A percentile compares a stretch with the other conserved stretches of the same genome.
Evolutionary conservation across 2,797 vertebrate species (phyloP).

Genomic region (Diplodus puntazzo): DNA sequence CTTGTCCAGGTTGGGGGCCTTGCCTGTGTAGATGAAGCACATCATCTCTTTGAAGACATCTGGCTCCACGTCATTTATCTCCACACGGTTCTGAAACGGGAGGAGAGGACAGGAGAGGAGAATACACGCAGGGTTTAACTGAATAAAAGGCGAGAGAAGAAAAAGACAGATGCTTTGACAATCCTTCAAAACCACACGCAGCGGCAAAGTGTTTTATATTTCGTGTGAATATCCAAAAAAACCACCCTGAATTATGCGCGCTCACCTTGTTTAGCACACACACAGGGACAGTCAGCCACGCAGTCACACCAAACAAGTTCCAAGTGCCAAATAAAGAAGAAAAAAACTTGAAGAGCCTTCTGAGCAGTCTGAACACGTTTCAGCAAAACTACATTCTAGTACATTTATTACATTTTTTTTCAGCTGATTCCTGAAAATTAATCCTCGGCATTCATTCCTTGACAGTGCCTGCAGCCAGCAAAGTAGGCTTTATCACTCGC

Average conservation of each 20-base stretch:
- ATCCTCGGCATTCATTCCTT: conserved; percentile 70
- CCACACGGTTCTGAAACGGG: conserved; percentile 89
- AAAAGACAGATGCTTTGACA: conserved; percentile 56
- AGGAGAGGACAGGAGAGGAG: conserved; percentile 55
- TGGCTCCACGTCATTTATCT: conserved; percentile 95
- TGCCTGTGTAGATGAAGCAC: conserved; percentile 96
- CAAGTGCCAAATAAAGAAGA: conserved; percentile 29
- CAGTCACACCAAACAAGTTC: conserved; percentile 49
- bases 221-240: conserved; percentile 51
- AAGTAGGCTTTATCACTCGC: conserved; percentile 66
- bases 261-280: conserved; percentile 55
- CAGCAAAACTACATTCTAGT: conserved; percentile 48
- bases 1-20: conserved; percentile 95
- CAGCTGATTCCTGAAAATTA: conserved; percentile 68
- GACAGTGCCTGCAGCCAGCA: conserved; percentile 64
- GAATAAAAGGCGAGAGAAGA: conserved; percentile 54
- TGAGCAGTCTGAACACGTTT: conserved; percentile 67
- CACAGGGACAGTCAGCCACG: conserved; percentile 46
- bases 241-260: conserved; percentile 43
- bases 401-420: conserved; percentile 64
- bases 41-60: conserved; percentile 99
- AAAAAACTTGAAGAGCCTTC: conserved; percentile 30
- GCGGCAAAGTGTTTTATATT: conserved; percentile 32
- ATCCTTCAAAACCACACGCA: conserved; percentile 44
- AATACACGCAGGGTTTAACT: conserved; percentile 50